Conservation (phyloP, 2,797 vertebrate species). For the Leptoclinus maculatus region DNA sequence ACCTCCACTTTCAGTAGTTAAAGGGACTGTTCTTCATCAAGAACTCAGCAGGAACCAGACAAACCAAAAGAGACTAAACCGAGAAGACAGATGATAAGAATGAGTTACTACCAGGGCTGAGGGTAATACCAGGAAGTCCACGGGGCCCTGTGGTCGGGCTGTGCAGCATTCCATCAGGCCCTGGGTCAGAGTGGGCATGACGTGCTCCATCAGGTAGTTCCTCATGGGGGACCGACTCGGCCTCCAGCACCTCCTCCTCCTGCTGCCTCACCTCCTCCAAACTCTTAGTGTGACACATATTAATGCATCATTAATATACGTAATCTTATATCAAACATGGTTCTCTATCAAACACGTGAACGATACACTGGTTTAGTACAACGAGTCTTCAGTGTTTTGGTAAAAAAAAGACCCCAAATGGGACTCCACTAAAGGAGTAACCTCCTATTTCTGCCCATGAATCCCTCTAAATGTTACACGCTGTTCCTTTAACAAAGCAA, state of each 20-base stretch:
- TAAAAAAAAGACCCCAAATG: background rate
- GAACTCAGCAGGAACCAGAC: slow-evolving; percentile 88
- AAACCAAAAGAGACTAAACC: background rate
- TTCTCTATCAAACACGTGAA: background rate
- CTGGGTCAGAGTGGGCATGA: slow-evolving; percentile 91
- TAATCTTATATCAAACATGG: background rate
- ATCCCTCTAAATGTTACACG: no score
- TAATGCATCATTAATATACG: background rate
- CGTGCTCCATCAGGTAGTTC: slow-evolving; percentile 88
- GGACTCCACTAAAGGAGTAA: no score
- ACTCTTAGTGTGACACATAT: slow-evolving; percentile 76
- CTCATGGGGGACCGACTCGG: slow-evolving; percentile 85
- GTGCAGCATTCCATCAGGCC: slow-evolving; percentile 90
- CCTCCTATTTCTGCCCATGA: no score
- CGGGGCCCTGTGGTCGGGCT: slow-evolving; percentile 86
- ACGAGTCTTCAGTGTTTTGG: background rate
- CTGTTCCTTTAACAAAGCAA: no score
- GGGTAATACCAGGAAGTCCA: slow-evolving; percentile 89
- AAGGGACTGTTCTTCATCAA: slow-evolving; percentile 90
- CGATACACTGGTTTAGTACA: background rate
- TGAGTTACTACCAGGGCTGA: background rate
- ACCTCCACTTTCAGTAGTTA: slow-evolving; percentile 59
- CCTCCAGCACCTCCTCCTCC: slow-evolving; percentile 87
- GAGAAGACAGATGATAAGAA: background rate
- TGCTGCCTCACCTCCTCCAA: slow-evolving; percentile 84